Conservation (phyloP, 2,797 vertebrate species). For the Spatula versicolor region DNA sequence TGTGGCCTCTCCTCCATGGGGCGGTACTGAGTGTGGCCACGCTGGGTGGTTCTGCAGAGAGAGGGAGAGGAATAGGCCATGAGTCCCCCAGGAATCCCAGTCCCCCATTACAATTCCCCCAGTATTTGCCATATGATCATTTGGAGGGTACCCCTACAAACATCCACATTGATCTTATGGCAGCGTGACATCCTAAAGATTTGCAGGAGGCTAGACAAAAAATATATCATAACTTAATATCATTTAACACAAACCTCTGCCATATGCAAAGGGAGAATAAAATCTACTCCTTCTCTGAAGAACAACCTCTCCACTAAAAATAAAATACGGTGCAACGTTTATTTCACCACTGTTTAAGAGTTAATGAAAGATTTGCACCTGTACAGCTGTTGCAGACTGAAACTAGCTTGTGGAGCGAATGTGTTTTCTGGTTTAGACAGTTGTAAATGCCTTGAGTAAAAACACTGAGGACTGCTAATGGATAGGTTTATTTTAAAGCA, state of each 20-base stretch:
- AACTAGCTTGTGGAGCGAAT: conserved; percentile 72
- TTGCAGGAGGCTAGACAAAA: neutral
- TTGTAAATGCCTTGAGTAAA: conserved; percentile 88
- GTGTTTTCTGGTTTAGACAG: conserved; percentile 84
- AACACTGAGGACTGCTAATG: conserved; percentile 91
- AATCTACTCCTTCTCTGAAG: conserved; percentile 42
- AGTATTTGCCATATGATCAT: neutral
- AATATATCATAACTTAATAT: neutral
- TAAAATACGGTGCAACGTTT: conserved; percentile 67
- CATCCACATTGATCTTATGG: neutral
- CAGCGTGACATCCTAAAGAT: neutral
- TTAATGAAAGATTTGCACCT: conserved; percentile 95
- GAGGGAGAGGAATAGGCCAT: neutral
- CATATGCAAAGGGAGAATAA: conserved; percentile 9
- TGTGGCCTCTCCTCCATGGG: fast-evolving
- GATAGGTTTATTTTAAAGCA: conserved; percentile 97
- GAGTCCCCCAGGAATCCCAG: neutral
- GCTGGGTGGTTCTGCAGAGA: neutral
- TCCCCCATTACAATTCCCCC: neutral
- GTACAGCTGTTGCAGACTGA: conserved; percentile 82
- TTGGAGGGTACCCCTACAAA: neutral
- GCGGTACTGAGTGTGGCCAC: fast-evolving
- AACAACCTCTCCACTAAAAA: conserved; percentile 61
- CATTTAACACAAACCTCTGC: conserved; percentile 22
- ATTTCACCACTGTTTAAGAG: conserved; percentile 77